Base-by-base conservation (phyloP, 1,140 invertebrate genomes). In the Drepana arcuata region DNA sequence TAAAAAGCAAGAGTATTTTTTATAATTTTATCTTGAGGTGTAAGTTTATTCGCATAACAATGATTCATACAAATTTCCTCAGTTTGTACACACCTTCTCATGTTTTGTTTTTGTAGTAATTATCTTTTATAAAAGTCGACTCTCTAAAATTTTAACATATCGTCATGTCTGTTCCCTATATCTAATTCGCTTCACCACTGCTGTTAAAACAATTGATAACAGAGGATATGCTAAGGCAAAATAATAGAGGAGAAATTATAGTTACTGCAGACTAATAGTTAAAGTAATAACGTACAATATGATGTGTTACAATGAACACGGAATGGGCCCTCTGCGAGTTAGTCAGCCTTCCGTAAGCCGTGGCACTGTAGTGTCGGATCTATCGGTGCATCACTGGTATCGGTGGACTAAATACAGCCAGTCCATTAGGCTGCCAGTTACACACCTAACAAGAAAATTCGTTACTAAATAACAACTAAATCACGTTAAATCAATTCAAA, bases 31-130 rank as follows among this genome's bases (percentile, higher is more conserved):
- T 79, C 67, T 82, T 75, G 74, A 78, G 77, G 77, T 82, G 74
- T 82, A 82, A 82, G 77, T 82, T 82, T 82, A 82, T 82, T 78
- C 72, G 78, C 78, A 79, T 82, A 82, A 82, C 78, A 82, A 79
- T 75, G 63, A 79, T 77, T 79, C 78, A 82, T 82, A 82, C 78
- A 82, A 82, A 82, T 82, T 74, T 78, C 71, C 74, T 79, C 74
- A 63, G 79, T 79, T 82, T 79, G 78, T 82, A 82, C 78, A 79
- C 77, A 82, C 78, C 78, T 74, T 77, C 71, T 74, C 69, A 65
- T 60, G 50, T 56, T 74, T 81, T 73, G 62, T 74, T 62, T 71
- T 78, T 77, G 64, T 78, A 70, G 62, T 68, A 56, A 56, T 66
- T 66, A 66, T 75, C 66, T 66, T 78, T 77, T 82, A 79, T 79